These are phyloP conservation scores for Petrolisthes cinctipes DNA, from an alignment of 2,888 invertebrate genomes.

Conservation along the genomic window DNA sequence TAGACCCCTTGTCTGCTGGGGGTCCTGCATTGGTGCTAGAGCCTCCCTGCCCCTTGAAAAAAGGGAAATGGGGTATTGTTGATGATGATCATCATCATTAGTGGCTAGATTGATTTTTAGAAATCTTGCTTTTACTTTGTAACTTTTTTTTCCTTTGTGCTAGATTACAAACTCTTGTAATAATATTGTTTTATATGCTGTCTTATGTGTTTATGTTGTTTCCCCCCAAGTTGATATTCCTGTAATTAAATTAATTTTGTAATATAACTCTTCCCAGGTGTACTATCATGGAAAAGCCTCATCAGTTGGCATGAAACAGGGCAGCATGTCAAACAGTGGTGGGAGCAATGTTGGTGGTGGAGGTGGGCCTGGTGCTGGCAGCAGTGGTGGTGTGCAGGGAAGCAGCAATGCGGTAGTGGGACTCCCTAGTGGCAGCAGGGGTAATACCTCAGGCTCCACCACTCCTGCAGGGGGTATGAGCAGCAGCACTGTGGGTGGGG, in stretches of 20 bases:
- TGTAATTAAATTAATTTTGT: background rate
- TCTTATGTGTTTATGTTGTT: background rate
- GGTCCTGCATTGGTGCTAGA: no score
- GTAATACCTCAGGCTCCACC: background rate
- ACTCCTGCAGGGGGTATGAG: background rate
- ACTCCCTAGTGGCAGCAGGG: background rate
- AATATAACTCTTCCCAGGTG: conserved; percentile 73
- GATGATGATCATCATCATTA: no score
- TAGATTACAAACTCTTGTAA: no score
- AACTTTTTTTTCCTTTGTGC: no score
- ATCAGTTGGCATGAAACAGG: conserved; percentile 84
- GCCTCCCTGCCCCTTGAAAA: no score
- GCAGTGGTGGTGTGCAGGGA: background rate
- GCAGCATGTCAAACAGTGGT: conserved; percentile 58
- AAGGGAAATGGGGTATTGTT: no score
- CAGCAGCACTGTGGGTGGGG: conserved; percentile 12
- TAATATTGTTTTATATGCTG: no score
- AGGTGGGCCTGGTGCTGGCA: conserved; percentile 22
- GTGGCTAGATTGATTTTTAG: no score
- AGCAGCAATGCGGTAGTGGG: background rate
- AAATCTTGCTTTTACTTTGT: no score
- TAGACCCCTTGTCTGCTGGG: no score
- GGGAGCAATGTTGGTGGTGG: conserved; percentile 1
- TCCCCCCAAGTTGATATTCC: background rate
- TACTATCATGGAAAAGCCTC: conserved; percentile 89